Percentiles rank a stretch among this genome's conserved stretches.
phyloP scores from a whole-genome alignment of 2,113 vertebrate genomes.

The Illadopsis cleaveri region DNA sequence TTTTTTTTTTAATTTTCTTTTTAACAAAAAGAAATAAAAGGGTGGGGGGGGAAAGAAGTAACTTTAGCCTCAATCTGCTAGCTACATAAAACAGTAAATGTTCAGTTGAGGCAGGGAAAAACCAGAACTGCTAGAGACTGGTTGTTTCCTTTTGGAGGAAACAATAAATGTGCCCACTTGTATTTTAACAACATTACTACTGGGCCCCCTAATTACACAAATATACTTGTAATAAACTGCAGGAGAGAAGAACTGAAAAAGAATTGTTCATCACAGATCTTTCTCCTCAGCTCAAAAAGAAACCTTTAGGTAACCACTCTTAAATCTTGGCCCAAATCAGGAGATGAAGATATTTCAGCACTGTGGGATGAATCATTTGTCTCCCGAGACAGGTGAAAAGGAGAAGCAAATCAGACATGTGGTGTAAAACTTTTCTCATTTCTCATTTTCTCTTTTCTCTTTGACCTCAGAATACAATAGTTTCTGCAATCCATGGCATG shows the following conservation, averaged over 20 bases:
- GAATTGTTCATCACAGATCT: background rate
- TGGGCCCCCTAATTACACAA: constrained; percentile 78
- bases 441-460: too few species aligned
- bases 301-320: background rate
- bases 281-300: background rate
- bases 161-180: constrained; percentile 85
- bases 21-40: constrained; percentile 21
- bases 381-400: constrained; percentile 23
- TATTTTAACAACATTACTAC: constrained; percentile 75
- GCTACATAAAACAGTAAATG: constrained; percentile 73
- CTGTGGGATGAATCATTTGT: background rate
- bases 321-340: background rate
- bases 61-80: constrained; percentile 63
- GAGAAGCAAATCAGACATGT: background rate
- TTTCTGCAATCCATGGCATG: background rate
- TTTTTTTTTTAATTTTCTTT: background rate
- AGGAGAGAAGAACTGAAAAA: constrained; percentile 24
- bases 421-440: background rate
- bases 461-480: background rate
- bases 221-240: constrained; percentile 65
- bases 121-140: constrained; percentile 69
- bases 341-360: constrained; percentile 8
- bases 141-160: constrained; percentile 91
- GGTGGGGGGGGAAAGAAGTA: background rate
- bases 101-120: constrained; percentile 82